These are phyloP conservation scores for Staurois parvus DNA, from an alignment of 2,797 vertebrate species.

Conservation along the genomic window DNA sequence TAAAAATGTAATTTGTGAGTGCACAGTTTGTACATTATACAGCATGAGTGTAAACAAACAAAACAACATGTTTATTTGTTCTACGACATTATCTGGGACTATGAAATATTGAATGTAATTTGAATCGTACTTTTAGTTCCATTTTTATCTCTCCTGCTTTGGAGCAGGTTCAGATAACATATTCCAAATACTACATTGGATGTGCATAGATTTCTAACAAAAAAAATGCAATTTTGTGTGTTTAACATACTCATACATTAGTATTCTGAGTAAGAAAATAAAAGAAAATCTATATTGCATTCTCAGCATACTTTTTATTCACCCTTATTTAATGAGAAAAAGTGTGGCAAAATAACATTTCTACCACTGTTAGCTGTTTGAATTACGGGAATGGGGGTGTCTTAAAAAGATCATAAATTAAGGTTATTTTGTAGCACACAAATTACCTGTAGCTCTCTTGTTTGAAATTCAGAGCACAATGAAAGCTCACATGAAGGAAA, in stretches of 20 bases:
- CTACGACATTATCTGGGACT: no score
- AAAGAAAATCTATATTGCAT: conserved; percentile 11
- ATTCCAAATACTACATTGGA: not conserved
- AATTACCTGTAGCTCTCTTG: conserved; percentile 39
- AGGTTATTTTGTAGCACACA: conserved; percentile 31
- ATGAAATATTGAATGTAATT: no score
- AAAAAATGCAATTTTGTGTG: not conserved
- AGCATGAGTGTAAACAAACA: no score
- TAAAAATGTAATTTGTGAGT: no score
- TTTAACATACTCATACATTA: not conserved
- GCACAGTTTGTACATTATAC: no score
- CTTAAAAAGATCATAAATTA: conserved; percentile 31
- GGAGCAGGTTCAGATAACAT: not conserved
- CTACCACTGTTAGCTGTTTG: conserved; percentile 15
- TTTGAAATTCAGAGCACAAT: conserved; percentile 32
- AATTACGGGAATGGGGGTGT: not conserved
- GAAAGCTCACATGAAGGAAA: conserved; percentile 21
- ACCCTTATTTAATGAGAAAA: not conserved
- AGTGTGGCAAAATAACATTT: conserved; percentile 20
- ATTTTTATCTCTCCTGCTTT: not conserved
- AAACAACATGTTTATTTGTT: no score
- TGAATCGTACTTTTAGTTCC: no score
- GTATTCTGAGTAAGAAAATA: not conserved
- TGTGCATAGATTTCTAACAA: not conserved
- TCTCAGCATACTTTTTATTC: not conserved